phyloP scores from a whole-genome alignment of 2,888 invertebrate genomes.

The Trilocha varians region DNA sequence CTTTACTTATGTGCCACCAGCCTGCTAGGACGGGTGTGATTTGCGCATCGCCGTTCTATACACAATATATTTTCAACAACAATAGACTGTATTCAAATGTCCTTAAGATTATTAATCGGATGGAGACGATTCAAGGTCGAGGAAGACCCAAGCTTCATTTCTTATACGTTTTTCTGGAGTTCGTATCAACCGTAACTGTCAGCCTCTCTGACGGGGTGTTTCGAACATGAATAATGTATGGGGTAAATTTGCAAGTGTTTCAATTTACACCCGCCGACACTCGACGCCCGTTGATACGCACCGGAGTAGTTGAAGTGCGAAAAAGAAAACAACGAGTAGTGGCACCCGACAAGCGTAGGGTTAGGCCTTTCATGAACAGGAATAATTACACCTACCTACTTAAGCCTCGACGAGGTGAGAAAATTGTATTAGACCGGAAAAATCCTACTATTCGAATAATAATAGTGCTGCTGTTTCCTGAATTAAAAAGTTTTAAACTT shows the following conservation, averaged over 20 bases:
- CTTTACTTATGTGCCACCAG: conserved; percentile 53
- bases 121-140: neutral
- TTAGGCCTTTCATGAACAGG: neutral
- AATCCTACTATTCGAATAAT: no score
- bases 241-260: conserved; percentile 73
- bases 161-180: conserved; percentile 37
- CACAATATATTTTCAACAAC: conserved; percentile 28
- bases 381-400: neutral
- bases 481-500: no score
- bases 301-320: conserved; percentile 60
- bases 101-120: conserved; percentile 10
- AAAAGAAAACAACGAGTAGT: conserved; percentile 60
- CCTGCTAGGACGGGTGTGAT: conserved; percentile 51
- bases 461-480: no score
- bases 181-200: conserved; percentile 54
- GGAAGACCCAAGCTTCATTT: conserved; percentile 22
- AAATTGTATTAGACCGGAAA: neutral
- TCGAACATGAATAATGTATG: conserved; percentile 69
- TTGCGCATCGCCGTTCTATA: conserved; percentile 39
- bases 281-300: conserved; percentile 54
- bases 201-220: conserved; percentile 51
- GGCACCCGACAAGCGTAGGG: conserved; percentile 18
- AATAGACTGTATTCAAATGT: conserved; percentile 23
- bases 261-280: conserved; percentile 70
- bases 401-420: neutral